Evolutionary conservation across 2,797 vertebrate genomes (phyloP).

Genomic region (Myotis planiceps): DNA sequence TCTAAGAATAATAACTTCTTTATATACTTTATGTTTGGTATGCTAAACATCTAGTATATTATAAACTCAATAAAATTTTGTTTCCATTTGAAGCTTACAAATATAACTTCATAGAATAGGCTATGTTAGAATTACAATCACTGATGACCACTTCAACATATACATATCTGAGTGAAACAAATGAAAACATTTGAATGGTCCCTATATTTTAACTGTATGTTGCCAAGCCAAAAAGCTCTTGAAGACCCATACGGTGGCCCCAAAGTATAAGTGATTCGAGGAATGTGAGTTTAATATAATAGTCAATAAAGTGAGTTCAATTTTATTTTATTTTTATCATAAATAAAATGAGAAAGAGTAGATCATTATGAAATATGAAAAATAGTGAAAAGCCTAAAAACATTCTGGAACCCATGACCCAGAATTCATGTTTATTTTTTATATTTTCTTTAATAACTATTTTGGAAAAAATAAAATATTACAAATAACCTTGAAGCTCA

Average conservation of each 20-base stretch:
- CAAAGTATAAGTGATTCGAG: neutral
- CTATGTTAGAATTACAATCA: neutral
- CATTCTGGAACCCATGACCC: neutral
- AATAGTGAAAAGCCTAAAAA: neutral
- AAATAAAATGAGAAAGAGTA: neutral
- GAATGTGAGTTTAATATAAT: neutral
- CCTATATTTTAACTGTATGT: neutral
- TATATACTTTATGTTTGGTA: neutral
- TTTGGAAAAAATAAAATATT: neutral
- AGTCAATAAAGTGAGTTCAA: neutral
- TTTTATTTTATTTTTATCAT: conserved; percentile 4
- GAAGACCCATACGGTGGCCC: neutral
- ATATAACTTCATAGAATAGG: neutral
- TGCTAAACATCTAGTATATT: neutral
- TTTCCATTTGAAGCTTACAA: neutral
- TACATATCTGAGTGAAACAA: neutral
- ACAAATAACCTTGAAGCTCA: neutral
- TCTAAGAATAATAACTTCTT: neutral
- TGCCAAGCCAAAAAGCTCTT: neutral
- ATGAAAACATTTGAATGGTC: neutral
- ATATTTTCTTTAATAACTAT: neutral
- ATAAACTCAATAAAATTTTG: neutral
- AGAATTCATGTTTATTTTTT: neutral
- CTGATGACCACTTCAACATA: neutral
- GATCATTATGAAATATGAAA: neutral